phyloP scores from a whole-genome alignment of 2,888 invertebrate species.

The Antitype chi region DNA sequence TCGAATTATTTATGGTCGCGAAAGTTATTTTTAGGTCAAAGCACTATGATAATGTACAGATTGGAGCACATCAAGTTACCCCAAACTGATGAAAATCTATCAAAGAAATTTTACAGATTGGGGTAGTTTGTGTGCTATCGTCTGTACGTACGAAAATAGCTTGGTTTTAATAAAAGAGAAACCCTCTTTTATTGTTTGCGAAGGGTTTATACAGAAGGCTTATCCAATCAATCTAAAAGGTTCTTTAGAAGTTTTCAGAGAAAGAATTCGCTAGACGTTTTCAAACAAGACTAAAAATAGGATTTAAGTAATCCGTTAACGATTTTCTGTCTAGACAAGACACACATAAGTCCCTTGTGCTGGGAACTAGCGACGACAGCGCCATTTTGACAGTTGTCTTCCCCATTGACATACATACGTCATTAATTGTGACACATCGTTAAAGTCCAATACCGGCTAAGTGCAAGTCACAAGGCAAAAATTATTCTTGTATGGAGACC shows the following conservation, averaged over 20 bases:
- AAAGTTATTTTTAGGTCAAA: conserved; percentile 4
- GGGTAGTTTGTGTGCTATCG: too few relatives aligned
- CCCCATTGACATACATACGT: neutral
- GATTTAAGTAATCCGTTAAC: neutral
- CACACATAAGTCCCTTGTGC: neutral
- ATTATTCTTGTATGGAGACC: too few relatives aligned
- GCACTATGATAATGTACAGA: neutral
- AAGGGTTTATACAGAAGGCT: conserved; percentile 8
- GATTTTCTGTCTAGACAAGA: neutral
- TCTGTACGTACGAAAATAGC: conserved; percentile 23
- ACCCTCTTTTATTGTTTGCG: conserved; percentile 4
- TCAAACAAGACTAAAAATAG: conserved; percentile 3
- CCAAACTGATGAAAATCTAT: too few relatives aligned
- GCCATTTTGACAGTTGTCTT: too few relatives aligned
- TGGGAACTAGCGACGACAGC: too few relatives aligned
- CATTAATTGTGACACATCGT: neutral
- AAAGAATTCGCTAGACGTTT: neutral
- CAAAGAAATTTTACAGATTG: too few relatives aligned
- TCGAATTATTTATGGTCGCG: neutral
- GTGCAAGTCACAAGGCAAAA: too few relatives aligned
- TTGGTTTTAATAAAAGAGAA: conserved; percentile 14
- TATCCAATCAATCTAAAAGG: conserved; percentile 22
- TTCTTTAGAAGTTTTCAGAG: conserved; percentile 1
- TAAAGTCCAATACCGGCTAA: too few relatives aligned
- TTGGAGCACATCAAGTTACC: too few relatives aligned